Conservation (phyloP, 1,140 invertebrate genomes). For the Chironomus striatipennis region DNA sequence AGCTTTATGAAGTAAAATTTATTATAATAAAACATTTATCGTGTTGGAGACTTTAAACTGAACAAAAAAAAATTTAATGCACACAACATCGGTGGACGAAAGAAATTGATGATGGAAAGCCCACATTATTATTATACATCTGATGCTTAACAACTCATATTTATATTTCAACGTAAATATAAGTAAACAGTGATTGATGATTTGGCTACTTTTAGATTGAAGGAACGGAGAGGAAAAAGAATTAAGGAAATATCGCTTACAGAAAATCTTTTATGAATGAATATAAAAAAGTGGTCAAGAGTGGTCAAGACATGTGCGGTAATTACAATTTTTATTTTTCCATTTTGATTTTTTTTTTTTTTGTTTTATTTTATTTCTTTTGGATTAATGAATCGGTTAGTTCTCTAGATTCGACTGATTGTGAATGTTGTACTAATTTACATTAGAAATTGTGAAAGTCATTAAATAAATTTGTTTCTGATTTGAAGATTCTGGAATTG, state of each 20-base stretch:
- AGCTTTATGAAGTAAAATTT: too few species aligned
- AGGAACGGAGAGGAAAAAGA: too few species aligned
- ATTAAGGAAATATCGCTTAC: neutral
- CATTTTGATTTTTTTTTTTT: too few species aligned
- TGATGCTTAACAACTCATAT: neutral
- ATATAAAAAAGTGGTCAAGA: neutral
- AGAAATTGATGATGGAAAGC: neutral
- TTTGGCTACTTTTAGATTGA: constrained; percentile 3
- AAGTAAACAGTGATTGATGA: constrained; percentile 18
- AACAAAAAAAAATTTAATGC: neutral
- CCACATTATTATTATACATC: constrained; percentile 9
- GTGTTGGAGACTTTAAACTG: too few species aligned
- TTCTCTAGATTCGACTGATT: too few species aligned
- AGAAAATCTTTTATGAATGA: constrained; percentile 20
- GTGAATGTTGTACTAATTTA: too few species aligned
- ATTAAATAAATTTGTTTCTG: too few species aligned
- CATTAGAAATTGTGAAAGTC: too few species aligned
- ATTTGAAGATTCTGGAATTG: too few species aligned
- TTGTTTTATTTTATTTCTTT: too few species aligned
- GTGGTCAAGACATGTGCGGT: neutral
- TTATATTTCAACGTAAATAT: neutral
- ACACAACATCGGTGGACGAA: neutral
- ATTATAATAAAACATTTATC: too few species aligned
- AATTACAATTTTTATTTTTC: neutral
- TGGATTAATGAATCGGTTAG: too few species aligned